Percentiles rank a stretch among this genome's conserved stretches.
Conservation (phyloP, 2,888 invertebrate genomes). For the Meta bourneti region DNA sequence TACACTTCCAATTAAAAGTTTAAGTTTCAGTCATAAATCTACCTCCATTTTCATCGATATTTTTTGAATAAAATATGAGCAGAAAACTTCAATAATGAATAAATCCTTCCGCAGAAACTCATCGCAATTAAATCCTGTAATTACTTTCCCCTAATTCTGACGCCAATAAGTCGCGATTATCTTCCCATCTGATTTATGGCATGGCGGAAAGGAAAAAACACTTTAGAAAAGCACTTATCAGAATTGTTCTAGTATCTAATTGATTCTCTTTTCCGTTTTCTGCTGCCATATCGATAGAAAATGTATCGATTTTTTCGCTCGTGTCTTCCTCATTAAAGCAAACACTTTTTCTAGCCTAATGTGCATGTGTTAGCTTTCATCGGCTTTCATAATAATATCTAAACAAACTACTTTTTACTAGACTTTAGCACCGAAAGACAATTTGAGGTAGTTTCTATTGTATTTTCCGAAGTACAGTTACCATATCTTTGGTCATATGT, state of each 20-base stretch:
- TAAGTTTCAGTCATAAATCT: slow-evolving; percentile 65
- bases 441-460: no score
- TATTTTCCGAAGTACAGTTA: no score
- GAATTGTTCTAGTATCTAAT: slow-evolving; percentile 69
- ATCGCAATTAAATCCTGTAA: slow-evolving; percentile 70
- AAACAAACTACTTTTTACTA: no score
- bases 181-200: slow-evolving; percentile 68
- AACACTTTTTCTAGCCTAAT: slow-evolving; percentile 37
- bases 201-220: slow-evolving; percentile 15
- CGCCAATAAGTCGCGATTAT: slow-evolving; percentile 72
- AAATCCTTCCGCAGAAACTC: slow-evolving; percentile 64
- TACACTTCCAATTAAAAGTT: slow-evolving; percentile 61
- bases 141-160: slow-evolving; percentile 73
- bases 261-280: slow-evolving; percentile 62
- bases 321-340: slow-evolving; percentile 63
- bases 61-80: slow-evolving; percentile 66
- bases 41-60: slow-evolving; percentile 50
- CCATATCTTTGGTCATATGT: no score
- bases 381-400: not conserved
- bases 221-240: slow-evolving; percentile 59
- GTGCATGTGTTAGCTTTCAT: not conserved
- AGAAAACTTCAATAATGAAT: slow-evolving; percentile 68
- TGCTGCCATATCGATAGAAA: slow-evolving; percentile 45
- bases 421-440: no score
- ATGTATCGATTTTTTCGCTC: slow-evolving; percentile 49